Evolutionary conservation across 2,113 vertebrate species (phyloP).

Genomic region (Cheirogaleus medius): DNA sequence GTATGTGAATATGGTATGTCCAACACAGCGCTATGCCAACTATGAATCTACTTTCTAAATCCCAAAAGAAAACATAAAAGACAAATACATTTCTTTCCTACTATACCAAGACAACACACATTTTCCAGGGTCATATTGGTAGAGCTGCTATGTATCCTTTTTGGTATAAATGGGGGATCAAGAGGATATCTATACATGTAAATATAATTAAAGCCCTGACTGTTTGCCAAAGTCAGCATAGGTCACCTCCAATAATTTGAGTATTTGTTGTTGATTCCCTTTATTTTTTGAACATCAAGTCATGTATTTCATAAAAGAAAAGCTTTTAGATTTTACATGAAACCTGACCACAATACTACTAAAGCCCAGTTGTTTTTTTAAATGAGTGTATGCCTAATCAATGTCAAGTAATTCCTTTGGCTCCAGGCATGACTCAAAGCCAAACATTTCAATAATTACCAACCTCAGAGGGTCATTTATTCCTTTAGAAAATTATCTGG

Average conservation of each 20-base stretch:
- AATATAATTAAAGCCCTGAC: background rate
- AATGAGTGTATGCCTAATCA: background rate
- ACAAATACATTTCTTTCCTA: background rate
- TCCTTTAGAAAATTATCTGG: background rate
- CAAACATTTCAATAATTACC: background rate
- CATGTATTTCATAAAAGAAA: background rate
- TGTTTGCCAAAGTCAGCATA: background rate
- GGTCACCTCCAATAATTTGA: background rate
- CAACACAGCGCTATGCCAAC: background rate
- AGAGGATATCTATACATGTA: background rate
- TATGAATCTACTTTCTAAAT: background rate
- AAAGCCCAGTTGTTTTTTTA: slow-evolving; percentile 18
- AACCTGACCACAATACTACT: background rate
- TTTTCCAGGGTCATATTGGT: background rate
- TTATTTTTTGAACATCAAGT: background rate
- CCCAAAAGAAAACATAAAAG: background rate
- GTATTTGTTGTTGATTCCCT: background rate
- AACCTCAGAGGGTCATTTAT: background rate
- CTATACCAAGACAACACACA: background rate
- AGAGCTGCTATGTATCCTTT: background rate
- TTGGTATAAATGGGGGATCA: background rate
- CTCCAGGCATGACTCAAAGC: background rate
- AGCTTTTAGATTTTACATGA: background rate
- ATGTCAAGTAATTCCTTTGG: slow-evolving; percentile 4
- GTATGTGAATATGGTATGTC: background rate